A percentile compares a stretch with the other conserved stretches of the same genome.
Conservation (phyloP, 1,140 invertebrate genomes). For the Heliconius congener region DNA sequence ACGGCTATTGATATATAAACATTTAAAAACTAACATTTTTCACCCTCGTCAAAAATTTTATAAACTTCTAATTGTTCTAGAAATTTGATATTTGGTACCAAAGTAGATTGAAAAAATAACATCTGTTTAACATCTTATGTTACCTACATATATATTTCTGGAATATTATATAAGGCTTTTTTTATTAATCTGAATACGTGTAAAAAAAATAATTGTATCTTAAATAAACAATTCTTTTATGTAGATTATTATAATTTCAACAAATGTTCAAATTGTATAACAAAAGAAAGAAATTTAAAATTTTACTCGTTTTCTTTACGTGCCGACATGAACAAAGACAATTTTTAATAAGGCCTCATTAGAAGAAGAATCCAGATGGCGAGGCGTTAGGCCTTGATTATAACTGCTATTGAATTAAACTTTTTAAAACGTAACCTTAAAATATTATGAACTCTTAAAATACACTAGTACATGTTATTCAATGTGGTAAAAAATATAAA, state of each 20-base stretch:
- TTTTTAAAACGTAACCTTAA: not conserved
- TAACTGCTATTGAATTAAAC: not conserved
- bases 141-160: too few species aligned
- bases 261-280: not conserved
- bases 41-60: too few species aligned
- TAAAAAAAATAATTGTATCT: not conserved
- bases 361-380: not conserved
- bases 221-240: not conserved
- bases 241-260: not conserved
- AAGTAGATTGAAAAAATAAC: too few species aligned
- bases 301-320: not conserved
- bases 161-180: too few species aligned
- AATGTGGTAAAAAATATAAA: not conserved
- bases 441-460: constrained; percentile 5
- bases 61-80: too few species aligned
- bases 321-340: constrained; percentile 3
- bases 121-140: too few species aligned
- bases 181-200: too few species aligned
- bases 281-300: constrained; percentile 12
- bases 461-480: not conserved
- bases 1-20: too few species aligned
- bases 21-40: too few species aligned
- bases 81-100: too few species aligned
- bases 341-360: constrained; percentile 7
- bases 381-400: not conserved